Base-by-base conservation (phyloP, 2,113 vertebrate genomes). In the Myocastor coypus region DNA sequence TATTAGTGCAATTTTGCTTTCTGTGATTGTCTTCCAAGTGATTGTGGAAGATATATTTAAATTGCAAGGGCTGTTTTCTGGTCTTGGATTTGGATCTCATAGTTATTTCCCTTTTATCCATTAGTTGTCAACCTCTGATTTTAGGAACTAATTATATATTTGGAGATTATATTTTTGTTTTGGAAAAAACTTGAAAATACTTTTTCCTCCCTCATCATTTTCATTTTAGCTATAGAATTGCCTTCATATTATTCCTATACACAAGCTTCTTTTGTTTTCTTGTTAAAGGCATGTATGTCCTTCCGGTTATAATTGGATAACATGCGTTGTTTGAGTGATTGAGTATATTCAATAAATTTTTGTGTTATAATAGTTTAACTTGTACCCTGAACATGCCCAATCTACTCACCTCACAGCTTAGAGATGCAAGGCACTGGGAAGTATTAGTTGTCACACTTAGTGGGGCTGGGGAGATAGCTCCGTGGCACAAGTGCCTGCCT, bases 1-100 rank as follows among this genome's bases (percentile, higher is more conserved):
- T 61, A 88, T 81, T 63, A 82, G 11, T 28, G 11, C 82, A 46
- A 87, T 91, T 83, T 91, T 88, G 13, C 66, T 63, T 91, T 88
- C 66, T 2, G 52, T 32, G 50, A 30, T 30, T 66, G 16, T 84
- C 87, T 32, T 28, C 4, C 68, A 90, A 87, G 17, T 87, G 46
- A 78, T 1, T 0, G 9, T 71, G 52, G 78, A 1, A 30, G 3
- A 19, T 17, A 46, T 66, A n/a, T 80, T 88, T 40, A 73, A 92
- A 50, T 10, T 26, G 59, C 55, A 87, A 77, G 42, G 7, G 1
- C 30, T 22, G 90, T 83, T 92, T 87, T 32, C 20, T 83, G 80
- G 89, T 64, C n/a, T 82, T 82, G 26, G 2, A 89, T 69, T 92
- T 77, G 37, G 69, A 80, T 55, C 5, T 91, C 28, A 66, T 40